phyloP scores from a whole-genome alignment of 2,888 invertebrate genomes.

The Dynastes tityus region DNA sequence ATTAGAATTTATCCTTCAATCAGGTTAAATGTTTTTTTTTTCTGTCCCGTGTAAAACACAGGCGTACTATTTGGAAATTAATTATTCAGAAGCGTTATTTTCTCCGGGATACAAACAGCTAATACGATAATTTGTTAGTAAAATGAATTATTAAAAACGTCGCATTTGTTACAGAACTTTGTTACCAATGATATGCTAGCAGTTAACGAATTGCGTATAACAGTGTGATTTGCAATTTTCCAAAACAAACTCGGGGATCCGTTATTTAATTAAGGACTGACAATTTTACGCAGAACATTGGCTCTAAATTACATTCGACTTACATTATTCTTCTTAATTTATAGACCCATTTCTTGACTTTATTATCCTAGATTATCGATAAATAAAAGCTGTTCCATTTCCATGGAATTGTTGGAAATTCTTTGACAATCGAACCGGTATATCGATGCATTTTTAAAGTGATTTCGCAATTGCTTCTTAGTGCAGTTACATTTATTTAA shows the following conservation, averaged over 20 bases:
- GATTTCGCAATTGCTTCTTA: background rate
- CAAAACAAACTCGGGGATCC: background rate
- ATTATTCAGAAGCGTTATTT: conserved; percentile 21
- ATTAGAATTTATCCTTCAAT: conserved; percentile 21
- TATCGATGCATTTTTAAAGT: background rate
- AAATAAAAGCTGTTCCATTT: conserved; percentile 10
- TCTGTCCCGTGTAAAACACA: background rate
- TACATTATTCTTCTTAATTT: conserved; percentile 28
- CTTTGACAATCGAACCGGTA: background rate
- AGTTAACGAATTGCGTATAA: too few species aligned
- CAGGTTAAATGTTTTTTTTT: conserved; percentile 4
- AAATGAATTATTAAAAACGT: conserved; percentile 22
- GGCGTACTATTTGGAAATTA: conserved; percentile 3
- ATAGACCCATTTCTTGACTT: conserved; percentile 15
- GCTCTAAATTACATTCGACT: conserved; percentile 13
- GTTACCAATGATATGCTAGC: background rate
- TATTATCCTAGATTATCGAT: conserved; percentile 28
- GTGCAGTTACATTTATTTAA: too few species aligned
- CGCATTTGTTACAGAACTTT: background rate
- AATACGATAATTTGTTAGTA: conserved; percentile 13
- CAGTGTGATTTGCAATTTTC: too few species aligned
- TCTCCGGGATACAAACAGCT: background rate
- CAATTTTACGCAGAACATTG: conserved; percentile 1
- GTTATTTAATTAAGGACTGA: conserved; percentile 23
- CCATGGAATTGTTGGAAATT: background rate